phyloP scores from a whole-genome alignment of 1,140 invertebrate species.

The Trissolcus basalis region DNA sequence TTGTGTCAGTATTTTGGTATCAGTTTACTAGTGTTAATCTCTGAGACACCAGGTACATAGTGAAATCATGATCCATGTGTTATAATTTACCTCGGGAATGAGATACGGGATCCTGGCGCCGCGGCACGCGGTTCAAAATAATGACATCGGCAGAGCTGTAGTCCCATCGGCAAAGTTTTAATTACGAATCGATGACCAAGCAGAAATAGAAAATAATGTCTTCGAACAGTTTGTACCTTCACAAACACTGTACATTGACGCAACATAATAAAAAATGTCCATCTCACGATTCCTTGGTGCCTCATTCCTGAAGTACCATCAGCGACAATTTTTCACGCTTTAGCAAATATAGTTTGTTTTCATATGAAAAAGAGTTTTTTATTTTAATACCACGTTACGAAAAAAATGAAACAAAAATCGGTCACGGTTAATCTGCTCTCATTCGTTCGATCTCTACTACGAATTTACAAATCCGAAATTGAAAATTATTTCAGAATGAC shows the following conservation, averaged over 20 bases:
- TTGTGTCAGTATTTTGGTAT: too few species aligned
- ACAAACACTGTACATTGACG: slow-evolving; percentile 30
- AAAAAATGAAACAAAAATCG: too few species aligned
- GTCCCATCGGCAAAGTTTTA: slow-evolving; percentile 73
- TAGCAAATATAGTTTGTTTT: too few species aligned
- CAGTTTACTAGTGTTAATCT: too few species aligned
- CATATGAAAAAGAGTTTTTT: too few species aligned
- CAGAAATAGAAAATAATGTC: slow-evolving; percentile 75
- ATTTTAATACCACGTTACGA: not conserved
- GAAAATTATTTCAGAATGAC: too few species aligned
- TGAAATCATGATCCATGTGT: slow-evolving; percentile 56
- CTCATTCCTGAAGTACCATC: slow-evolving; percentile 37
- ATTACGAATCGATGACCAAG: slow-evolving; percentile 76
- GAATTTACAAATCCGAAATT: too few species aligned
- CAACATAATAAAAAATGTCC: slow-evolving; percentile 32
- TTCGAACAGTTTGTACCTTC: slow-evolving; percentile 61
- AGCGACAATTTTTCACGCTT: slow-evolving; percentile 43
- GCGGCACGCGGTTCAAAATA: slow-evolving; percentile 69
- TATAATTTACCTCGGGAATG: slow-evolving; percentile 69
- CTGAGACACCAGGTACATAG: slow-evolving; percentile 65
- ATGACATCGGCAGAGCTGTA: slow-evolving; percentile 68
- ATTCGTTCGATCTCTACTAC: too few species aligned
- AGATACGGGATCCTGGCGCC: slow-evolving; percentile 74
- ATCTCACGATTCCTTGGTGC: slow-evolving; percentile 27
- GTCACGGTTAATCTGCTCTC: too few species aligned